Percentiles rank a stretch among this genome's conserved stretches.
Conservation (phyloP, 2,888 invertebrate species). For the Petrolisthes manimaculis region DNA sequence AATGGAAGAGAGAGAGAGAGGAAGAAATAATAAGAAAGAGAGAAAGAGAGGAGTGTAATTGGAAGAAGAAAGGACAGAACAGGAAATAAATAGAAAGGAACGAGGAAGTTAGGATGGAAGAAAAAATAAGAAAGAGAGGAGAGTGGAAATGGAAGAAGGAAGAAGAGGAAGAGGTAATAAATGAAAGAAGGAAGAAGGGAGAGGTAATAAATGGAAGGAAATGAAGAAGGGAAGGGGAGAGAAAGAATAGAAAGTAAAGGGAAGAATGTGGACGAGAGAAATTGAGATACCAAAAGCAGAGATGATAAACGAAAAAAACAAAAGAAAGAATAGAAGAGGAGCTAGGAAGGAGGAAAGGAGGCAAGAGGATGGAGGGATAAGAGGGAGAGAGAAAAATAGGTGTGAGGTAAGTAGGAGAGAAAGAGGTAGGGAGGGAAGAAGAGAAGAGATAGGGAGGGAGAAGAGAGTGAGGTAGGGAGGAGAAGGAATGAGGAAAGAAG, state of each 20-base stretch:
- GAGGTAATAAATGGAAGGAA: not conserved
- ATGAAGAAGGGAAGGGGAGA: not conserved
- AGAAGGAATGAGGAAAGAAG: not conserved
- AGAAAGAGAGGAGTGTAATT: not conserved
- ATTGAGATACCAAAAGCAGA: slow-evolving; percentile 9
- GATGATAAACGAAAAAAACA: not conserved
- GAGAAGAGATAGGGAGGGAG: not conserved
- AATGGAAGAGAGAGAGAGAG: not conserved
- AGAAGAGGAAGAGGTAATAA: no score
- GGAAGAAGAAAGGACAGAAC: not conserved
- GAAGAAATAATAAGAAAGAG: not conserved
- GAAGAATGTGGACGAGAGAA: slow-evolving; percentile 24
- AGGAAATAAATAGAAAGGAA: not conserved
- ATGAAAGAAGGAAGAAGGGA: no score
- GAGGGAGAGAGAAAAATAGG: no score
- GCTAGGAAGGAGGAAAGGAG: no score
- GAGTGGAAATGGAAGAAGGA: no score
- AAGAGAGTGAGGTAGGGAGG: no score
- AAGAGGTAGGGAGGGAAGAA: not conserved
- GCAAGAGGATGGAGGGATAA: no score
- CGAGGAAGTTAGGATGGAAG: no score
- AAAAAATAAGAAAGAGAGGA: no score
- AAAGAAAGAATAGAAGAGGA: not conserved
- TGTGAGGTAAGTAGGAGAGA: no score
- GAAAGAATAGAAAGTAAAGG: slow-evolving; percentile 6